phyloP scores from a whole-genome alignment of 2,113 vertebrate genomes.

The Rattus rattus region DNA sequence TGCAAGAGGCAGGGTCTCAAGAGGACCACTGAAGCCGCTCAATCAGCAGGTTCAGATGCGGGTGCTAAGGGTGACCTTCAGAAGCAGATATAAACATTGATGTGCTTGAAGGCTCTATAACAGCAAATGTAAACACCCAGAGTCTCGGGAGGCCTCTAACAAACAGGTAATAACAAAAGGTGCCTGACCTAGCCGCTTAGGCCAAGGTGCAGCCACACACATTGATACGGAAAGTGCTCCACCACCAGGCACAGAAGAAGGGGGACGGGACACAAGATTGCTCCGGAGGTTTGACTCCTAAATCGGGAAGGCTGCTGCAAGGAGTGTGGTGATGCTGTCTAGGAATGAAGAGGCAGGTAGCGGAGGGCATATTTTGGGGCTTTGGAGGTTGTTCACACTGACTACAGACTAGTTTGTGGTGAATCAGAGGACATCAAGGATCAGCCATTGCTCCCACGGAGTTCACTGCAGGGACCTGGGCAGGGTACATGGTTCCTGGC shows the following conservation, averaged over 20 bases:
- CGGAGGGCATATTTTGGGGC: neutral
- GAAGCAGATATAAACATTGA: neutral
- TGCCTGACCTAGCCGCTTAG: neutral
- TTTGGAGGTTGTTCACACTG: neutral
- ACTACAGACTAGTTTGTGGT: neutral
- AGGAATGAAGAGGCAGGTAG: neutral
- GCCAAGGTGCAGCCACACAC: neutral
- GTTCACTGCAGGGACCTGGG: neutral
- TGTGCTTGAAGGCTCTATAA: neutral
- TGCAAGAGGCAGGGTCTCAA: too few relatives aligned
- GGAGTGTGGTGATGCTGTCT: neutral
- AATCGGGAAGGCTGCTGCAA: neutral
- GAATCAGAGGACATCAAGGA: neutral
- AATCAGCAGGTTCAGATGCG: fast-evolving
- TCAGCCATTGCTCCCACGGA: neutral
- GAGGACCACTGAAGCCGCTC: neutral
- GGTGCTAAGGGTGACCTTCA: neutral
- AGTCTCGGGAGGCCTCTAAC: neutral
- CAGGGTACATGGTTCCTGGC: too few relatives aligned
- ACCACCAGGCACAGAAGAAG: neutral
- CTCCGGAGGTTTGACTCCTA: too few relatives aligned
- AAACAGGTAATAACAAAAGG: neutral
- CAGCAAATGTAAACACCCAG: neutral
- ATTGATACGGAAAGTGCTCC: too few relatives aligned
- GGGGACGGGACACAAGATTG: too few relatives aligned